These are phyloP conservation scores for Sterrhoptilus dennistouni DNA, from an alignment of 2,113 vertebrate genomes.

Conservation along the genomic window DNA sequence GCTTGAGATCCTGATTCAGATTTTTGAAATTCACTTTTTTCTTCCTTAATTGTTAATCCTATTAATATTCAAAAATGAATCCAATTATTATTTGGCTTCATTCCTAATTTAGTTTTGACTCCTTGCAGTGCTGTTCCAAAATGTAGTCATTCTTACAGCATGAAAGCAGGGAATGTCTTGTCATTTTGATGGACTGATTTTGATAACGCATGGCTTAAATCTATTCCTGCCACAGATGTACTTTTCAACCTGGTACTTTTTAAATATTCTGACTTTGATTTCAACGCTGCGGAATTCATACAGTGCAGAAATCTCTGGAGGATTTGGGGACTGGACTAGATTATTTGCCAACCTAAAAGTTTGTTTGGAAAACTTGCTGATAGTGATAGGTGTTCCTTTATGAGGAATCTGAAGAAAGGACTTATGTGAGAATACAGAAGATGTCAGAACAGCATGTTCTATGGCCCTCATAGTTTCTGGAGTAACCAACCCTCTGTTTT, in stretches of 20 bases:
- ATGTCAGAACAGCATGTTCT: not conserved
- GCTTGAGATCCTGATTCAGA: not conserved
- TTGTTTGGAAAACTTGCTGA: not conserved
- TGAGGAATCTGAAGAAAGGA: not conserved
- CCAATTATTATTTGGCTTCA: slow-evolving; percentile 12
- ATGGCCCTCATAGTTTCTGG: not conserved
- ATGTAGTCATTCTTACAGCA: not conserved
- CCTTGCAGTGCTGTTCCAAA: not conserved
- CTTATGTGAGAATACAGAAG: not conserved
- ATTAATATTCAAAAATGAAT: not conserved
- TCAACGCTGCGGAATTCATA: not conserved
- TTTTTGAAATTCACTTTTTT: not conserved
- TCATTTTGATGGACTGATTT: not conserved
- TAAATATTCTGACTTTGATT: slow-evolving; percentile 37
- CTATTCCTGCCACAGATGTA: not conserved
- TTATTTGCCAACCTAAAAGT: not conserved
- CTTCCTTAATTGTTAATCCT: not conserved
- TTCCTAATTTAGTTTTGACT: slow-evolving; percentile 12
- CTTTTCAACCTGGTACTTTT: not conserved
- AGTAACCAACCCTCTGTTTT: not conserved
- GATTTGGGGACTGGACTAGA: not conserved
- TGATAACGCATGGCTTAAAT: slow-evolving; percentile 4
- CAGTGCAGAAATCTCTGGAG: not conserved
- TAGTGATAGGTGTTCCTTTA: not conserved
- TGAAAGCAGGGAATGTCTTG: not conserved